Base-by-base conservation (phyloP, 2,888 invertebrate species). In the Ophion slaviceki region DNA sequence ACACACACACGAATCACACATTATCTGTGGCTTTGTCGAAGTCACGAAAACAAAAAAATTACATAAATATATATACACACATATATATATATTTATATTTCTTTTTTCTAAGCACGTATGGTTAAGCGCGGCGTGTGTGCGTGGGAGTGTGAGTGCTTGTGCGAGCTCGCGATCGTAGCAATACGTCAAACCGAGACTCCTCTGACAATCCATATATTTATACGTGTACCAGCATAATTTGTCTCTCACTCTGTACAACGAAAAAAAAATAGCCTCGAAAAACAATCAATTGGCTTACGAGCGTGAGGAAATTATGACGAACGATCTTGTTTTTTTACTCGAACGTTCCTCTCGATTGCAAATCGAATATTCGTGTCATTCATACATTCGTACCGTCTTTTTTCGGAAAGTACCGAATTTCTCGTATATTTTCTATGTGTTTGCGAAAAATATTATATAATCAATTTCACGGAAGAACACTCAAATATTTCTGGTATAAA, bases 101-200 rank as follows among this genome's bases (percentile, higher is more conserved):
- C 47, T 66, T 59, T 71, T 62, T 64, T 40, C 72, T 74, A 91
- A 89, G 91, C 91, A 91, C 90, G 89, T 90, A 91, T 92, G 92
- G 92, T 91, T 89, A 91, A 91, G 93, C 92, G 91, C 92, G 93
- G 91, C 91, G 89, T 90, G 91, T 91, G 87, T 86, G 86, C 89
- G 90, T 86, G 89, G 78, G 89, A 28, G 89, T 85, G 89, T 80
- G 90, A 28, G 79, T 36, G 78, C 57, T 59, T 74, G 80, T 53
- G 59, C 67, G 74, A 67, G 66, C 68, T 81, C 85, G 83, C 79
- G 76, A 77, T 62, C 32, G 67, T 86, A 83, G 64, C 47, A 32
- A 80, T 36, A 67, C 57, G 61, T 75, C 66, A 74, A 71, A 79
- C 79, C n/a, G 74, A 68, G 40, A 20, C 67, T 78, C 45, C 45